phyloP scores from a whole-genome alignment of 2,797 vertebrate genomes.

The Periparus ater region DNA sequence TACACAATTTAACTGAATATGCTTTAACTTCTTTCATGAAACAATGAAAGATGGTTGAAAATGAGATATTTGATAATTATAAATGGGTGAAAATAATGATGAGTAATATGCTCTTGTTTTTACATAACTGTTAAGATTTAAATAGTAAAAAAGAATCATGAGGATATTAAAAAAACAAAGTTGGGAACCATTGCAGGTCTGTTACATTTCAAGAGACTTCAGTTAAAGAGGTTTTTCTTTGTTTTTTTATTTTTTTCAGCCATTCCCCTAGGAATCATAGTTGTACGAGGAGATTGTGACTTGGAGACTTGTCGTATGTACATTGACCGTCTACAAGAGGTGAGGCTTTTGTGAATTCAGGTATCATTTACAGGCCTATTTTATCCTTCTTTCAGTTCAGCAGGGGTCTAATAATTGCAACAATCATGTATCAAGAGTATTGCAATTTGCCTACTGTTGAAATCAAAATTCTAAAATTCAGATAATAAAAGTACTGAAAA shows the following conservation, averaged over 20 bases:
- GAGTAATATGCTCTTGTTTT: neutral
- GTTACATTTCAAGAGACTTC: neutral
- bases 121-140: neutral
- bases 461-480: neutral
- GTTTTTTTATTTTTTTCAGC: constrained; percentile 74
- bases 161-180: neutral
- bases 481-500: neutral
- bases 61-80: neutral
- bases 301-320: constrained; percentile 97
- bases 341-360: constrained; percentile 63
- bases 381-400: neutral
- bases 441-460: neutral
- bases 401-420: neutral
- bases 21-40: neutral
- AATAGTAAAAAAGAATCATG: neutral
- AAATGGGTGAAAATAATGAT: neutral
- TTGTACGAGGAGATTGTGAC: constrained; percentile 95
- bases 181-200: neutral
- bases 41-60: neutral
- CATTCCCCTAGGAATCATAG: constrained; percentile 95
- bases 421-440: neutral
- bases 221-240: neutral
- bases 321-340: constrained; percentile 95
- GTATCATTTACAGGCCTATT: neutral
- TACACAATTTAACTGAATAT: neutral